Evolutionary conservation across 2,888 invertebrate species (phyloP).

Genomic region (Harpalus rufipes): DNA sequence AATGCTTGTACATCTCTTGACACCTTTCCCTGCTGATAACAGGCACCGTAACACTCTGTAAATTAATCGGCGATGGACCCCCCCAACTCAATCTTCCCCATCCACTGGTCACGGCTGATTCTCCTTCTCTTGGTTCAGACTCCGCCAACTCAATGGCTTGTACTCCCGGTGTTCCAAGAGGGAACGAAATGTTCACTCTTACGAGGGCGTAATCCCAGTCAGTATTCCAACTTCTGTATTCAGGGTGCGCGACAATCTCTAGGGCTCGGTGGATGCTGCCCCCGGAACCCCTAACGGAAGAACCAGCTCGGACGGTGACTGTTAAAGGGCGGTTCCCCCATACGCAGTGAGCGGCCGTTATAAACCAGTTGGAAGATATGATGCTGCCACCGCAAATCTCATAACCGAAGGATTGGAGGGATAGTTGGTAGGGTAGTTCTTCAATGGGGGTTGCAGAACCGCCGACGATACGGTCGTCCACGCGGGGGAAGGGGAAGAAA

Average conservation of each 20-base stretch:
- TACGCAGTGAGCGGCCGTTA: constrained; percentile 72
- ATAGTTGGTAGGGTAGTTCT: constrained; percentile 71
- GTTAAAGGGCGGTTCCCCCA: not conserved
- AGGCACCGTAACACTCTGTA: constrained; percentile 73
- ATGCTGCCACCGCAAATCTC: constrained; percentile 67
- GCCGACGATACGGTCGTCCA: constrained; percentile 72
- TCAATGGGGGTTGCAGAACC: constrained; percentile 70
- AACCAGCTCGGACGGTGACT: constrained; percentile 24
- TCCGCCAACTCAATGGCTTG: constrained; percentile 42
- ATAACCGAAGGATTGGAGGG: constrained; percentile 68
- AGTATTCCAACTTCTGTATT: not conserved
- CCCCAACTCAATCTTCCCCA: constrained; percentile 20
- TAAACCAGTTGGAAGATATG: constrained; percentile 68
- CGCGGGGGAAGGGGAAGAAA: not conserved
- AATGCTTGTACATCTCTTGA: constrained; percentile 66
- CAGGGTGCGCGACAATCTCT: constrained; percentile 8
- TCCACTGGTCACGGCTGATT: not conserved
- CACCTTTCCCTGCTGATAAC: constrained; percentile 72
- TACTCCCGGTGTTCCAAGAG: constrained; percentile 64
- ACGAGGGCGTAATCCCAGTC: constrained; percentile 31
- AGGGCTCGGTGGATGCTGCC: constrained; percentile 12
- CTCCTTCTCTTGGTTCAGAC: not conserved
- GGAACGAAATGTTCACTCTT: not conserved
- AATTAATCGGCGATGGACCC: constrained; percentile 66
- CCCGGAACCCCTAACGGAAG: not conserved